Percentiles rank a stretch among this genome's conserved stretches.
Evolutionary conservation across 2,888 invertebrate species (phyloP).

Genomic region (Onchidella celtica): DNA sequence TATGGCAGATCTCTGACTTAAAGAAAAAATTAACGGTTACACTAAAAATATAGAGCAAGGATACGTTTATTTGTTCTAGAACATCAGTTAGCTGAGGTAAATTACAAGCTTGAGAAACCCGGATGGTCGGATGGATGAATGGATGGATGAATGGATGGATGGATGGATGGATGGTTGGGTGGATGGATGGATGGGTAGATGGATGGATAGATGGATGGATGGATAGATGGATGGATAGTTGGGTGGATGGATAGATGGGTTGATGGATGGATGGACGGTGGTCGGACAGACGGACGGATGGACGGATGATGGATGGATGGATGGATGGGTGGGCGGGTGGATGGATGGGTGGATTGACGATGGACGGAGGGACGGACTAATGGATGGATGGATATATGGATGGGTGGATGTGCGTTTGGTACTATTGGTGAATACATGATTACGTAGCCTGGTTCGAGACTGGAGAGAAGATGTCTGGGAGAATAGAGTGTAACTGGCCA

Average conservation of each 20-base stretch:
- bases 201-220: neutral
- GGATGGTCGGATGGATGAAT: neutral
- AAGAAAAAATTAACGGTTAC: neutral
- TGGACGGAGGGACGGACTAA: neutral
- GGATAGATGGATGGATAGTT: neutral
- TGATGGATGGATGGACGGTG: neutral
- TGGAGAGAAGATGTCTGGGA: no score
- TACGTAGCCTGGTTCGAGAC: no score
- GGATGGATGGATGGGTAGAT: neutral
- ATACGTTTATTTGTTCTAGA: no score
- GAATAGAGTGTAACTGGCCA: no score
- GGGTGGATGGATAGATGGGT: neutral
- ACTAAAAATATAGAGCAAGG: neutral
- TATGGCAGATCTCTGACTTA: no score
- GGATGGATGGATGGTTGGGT: neutral
- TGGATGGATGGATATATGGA: neutral
- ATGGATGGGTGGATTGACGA: neutral
- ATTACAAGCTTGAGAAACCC: no score
- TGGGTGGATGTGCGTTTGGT: neutral
- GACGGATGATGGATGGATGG: neutral
- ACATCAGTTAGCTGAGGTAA: no score
- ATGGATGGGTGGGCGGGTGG: neutral
- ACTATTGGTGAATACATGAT: neutral
- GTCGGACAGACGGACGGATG: neutral
- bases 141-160: neutral